A percentile compares a stretch with the other conserved stretches of the same genome.
phyloP scores from a whole-genome alignment of 2,888 invertebrate genomes.

The Glyphotaelius pellucidus region DNA sequence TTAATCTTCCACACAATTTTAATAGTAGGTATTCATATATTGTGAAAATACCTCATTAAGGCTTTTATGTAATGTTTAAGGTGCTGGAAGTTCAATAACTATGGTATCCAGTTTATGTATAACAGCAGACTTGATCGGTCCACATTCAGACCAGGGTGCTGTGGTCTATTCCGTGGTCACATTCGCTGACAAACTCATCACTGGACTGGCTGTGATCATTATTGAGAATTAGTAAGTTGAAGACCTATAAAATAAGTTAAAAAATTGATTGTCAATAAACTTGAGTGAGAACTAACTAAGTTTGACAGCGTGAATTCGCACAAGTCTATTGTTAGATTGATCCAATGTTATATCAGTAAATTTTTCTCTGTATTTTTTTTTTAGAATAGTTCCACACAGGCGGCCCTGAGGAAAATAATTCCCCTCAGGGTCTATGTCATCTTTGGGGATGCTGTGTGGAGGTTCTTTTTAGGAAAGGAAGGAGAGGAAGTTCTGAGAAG shows the following conservation, averaged over 20 bases:
- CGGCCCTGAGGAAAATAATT: no score
- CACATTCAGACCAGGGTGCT: conserved; percentile 91
- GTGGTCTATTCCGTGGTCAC: conserved; percentile 96
- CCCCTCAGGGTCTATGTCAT: no score
- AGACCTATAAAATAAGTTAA: not conserved
- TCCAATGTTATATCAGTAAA: not conserved
- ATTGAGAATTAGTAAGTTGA: conserved; percentile 87
- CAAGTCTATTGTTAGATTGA: not conserved
- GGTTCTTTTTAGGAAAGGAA: no score
- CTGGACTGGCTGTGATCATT: conserved; percentile 90
- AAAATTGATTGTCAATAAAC: no score
- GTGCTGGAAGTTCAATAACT: conserved; percentile 90
- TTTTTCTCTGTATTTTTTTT: not conserved
- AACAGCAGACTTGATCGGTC: conserved; percentile 92
- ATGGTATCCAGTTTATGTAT: conserved; percentile 92
- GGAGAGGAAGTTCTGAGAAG: no score
- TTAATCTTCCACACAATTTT: no score
- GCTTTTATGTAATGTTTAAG: conserved; percentile 69
- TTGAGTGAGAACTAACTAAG: no score
- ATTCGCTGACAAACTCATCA: conserved; percentile 94
- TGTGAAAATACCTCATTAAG: no score
- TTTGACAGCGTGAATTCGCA: no score
- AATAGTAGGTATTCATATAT: no score
- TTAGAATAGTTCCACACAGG: no score
- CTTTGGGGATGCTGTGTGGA: no score